These are phyloP conservation scores for Eulemur coronatus DNA, from an alignment of 2,797 vertebrate genomes.

Conservation along the genomic window DNA sequence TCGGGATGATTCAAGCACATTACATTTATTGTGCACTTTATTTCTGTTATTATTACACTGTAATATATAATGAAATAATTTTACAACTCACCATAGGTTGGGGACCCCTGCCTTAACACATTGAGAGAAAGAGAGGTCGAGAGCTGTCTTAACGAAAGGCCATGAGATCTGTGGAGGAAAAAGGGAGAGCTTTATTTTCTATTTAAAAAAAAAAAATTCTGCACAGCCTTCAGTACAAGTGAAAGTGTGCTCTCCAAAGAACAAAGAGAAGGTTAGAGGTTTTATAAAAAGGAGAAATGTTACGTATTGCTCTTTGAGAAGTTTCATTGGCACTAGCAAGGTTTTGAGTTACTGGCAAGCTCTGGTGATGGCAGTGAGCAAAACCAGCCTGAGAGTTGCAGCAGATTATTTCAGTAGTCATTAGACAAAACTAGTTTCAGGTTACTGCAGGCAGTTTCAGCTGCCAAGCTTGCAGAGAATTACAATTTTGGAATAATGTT, in stretches of 20 bases:
- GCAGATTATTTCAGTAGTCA: not conserved
- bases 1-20: too few species aligned
- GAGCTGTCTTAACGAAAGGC: not conserved
- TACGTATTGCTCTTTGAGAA: not conserved
- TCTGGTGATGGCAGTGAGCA: not conserved
- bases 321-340: not conserved
- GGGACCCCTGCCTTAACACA: too few species aligned
- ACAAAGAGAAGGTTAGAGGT: not conserved
- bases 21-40: too few species aligned
- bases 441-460: not conserved
- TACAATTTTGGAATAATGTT: not conserved
- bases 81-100: too few species aligned
- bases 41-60: too few species aligned
- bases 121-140: too few species aligned
- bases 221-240: not conserved
- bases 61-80: too few species aligned
- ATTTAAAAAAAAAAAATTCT: not conserved
- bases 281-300: not conserved
- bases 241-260: not conserved
- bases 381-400: not conserved
- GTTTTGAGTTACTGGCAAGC: not conserved
- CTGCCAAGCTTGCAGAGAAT: not conserved
- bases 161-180: not conserved
- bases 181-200: not conserved
- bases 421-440: not conserved